These are phyloP conservation scores for Siniperca undulata DNA, from an alignment of 2,797 vertebrate genomes.

Conservation along the genomic window DNA sequence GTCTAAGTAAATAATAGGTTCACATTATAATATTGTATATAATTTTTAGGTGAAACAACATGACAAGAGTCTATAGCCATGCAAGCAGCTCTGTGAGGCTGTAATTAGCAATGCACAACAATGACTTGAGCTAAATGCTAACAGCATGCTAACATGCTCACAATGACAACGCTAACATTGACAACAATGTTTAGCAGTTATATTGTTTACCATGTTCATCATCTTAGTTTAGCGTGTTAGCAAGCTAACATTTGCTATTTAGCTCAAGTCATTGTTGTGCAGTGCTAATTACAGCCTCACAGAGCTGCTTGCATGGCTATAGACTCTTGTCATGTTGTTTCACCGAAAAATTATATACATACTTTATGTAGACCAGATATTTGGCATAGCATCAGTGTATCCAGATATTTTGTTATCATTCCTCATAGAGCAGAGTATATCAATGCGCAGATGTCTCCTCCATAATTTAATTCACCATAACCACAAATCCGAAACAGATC, in stretches of 20 bases:
- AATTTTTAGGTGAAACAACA: too few species aligned
- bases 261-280: neutral
- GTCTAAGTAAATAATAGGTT: neutral
- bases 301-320: neutral
- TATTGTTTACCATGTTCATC: too few species aligned
- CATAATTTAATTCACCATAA: conserved; percentile 11
- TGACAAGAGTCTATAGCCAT: too few species aligned
- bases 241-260: neutral
- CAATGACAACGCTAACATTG: too few species aligned
- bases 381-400: neutral
- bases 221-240: too few species aligned
- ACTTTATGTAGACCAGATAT: neutral
- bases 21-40: too few species aligned
- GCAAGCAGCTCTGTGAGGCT: too few species aligned
- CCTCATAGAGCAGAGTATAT: neutral
- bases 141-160: too few species aligned
- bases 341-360: too few species aligned
- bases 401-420: neutral
- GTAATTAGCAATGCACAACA: too few species aligned
- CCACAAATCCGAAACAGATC: conserved; percentile 30
- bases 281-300: neutral
- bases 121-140: too few species aligned
- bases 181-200: too few species aligned
- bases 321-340: neutral
- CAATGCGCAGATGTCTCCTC: neutral